Base-by-base conservation (phyloP, 2,113 vertebrate genomes). In the Oryzias woworae region DNA sequence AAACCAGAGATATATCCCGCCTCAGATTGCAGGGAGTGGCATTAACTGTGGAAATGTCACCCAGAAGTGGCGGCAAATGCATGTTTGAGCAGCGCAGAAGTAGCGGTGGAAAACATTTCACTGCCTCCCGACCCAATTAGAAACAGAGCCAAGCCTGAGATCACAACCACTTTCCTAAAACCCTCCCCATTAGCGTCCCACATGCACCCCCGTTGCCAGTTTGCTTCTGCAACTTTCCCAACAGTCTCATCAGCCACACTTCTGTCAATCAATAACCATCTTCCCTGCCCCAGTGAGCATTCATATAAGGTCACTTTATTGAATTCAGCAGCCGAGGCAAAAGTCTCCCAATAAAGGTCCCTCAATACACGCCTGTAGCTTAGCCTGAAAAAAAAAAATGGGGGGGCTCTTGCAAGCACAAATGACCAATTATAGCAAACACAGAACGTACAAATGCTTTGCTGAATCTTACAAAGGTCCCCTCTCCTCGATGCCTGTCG, bases 291-390 rank as follows among this genome's bases (percentile, higher is more conserved):
- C 85, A 72, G 53, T 67, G 73, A 75, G 77, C 63, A 64, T 81
- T 78, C 73, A 62, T 85, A 84, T 88, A 90, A 90, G 89, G 88
- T 90, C 83, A 86, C 72, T 69, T 63, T 85, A 92, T 92, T 67
- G 85, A 85, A 88, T 86, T 88, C 78, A 49, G 55, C 65, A 64
- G 53, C 68, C 50, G 45, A 64, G 57, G 71, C 49, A 49, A 67
- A 78, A 78, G 50, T 2, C 53, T 20, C 28, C 75, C 75, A 86
- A 82, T 85, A 77, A 86, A 58, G 44, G 60, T 75, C 28, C 64
- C 82, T 56, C 44, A 54, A 67, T 49, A 26, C 26, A 54, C 67
- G 60, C 55, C 58, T 58, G 71, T 59, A 58, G 42, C 67, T 60
- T 41, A 48, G 52, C 20, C 52, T 51, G 16, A 20, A 20, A 20